These are phyloP conservation scores for Heteractis magnifica DNA, from an alignment of 92 coral and sea anemone genomes.

Conservation along the genomic window DNA sequence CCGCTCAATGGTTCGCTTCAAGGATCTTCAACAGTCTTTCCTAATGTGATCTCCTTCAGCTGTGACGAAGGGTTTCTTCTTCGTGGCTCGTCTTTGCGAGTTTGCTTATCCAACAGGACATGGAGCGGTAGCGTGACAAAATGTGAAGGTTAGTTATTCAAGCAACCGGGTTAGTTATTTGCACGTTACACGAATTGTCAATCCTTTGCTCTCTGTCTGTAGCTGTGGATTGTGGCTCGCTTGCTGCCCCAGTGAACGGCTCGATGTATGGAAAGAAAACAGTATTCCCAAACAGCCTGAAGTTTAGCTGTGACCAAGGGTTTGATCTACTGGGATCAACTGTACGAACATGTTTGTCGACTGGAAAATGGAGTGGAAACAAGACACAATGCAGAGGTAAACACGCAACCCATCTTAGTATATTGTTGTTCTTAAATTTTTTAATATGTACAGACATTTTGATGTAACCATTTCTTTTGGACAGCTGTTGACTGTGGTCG, in stretches of 20 bases:
- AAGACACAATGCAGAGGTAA: conserved; percentile 52
- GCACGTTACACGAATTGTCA: background rate
- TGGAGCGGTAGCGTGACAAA: conserved; percentile 45
- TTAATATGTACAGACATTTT: no score
- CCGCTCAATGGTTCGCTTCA: background rate
- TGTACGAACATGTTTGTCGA: conserved; percentile 41
- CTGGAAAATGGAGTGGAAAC: conserved; percentile 52
- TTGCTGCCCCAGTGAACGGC: conserved; percentile 50
- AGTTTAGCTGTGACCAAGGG: conserved; percentile 56
- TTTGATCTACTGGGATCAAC: conserved; percentile 51
- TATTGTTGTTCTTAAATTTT: no score
- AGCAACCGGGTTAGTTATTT: background rate
- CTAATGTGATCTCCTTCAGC: conserved; percentile 38
- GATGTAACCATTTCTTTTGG: background rate
- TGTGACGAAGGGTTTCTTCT: conserved; percentile 66
- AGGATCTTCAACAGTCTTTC: conserved; percentile 56
- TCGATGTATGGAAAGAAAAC: conserved; percentile 38
- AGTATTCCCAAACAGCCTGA: conserved; percentile 49
- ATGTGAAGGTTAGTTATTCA: conserved; percentile 39
- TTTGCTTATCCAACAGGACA: conserved; percentile 47
- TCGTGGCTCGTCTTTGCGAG: conserved; percentile 36
- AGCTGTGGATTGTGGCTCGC: conserved; percentile 67
- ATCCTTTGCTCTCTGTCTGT: background rate
- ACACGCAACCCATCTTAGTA: no score
- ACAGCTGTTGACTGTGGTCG: conserved; percentile 23